phyloP scores from a whole-genome alignment of 2,888 invertebrate species.

The Ectobius pallidus region DNA sequence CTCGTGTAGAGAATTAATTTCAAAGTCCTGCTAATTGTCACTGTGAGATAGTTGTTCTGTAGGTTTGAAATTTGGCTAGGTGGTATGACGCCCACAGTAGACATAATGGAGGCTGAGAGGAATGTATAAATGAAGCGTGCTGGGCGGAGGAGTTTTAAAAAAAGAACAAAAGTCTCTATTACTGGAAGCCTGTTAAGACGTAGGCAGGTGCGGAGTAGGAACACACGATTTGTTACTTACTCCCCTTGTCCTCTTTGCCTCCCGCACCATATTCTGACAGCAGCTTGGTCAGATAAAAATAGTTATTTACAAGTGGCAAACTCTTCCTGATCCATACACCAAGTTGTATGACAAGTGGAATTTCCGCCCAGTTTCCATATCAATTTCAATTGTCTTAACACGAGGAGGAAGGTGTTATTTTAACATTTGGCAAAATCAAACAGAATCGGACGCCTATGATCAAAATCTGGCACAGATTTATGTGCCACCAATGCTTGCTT shows the following conservation, averaged over 20 bases:
- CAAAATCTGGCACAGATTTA: too few relatives aligned
- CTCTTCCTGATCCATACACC: background rate
- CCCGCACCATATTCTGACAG: constrained; percentile 9
- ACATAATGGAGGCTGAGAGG: constrained; percentile 3
- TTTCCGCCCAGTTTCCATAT: background rate
- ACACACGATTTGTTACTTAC: constrained; percentile 30
- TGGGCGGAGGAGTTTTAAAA: constrained; percentile 9
- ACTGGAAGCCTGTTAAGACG: constrained; percentile 27
- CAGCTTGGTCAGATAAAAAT: constrained; percentile 7
- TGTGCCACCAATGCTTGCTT: too few relatives aligned
- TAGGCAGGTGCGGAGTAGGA: constrained; percentile 21
- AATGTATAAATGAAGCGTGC: constrained; percentile 26
- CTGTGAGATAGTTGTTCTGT: background rate
- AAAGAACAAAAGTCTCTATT: constrained; percentile 29
- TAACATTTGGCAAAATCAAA: too few relatives aligned
- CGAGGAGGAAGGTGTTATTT: too few relatives aligned
- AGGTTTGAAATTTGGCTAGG: background rate
- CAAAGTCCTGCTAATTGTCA: background rate
- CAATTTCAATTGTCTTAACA: too few relatives aligned
- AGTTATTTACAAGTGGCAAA: constrained; percentile 10
- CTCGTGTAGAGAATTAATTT: background rate
- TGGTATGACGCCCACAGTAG: background rate
- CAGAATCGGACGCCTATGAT: too few relatives aligned
- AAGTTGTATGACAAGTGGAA: background rate
- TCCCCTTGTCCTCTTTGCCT: background rate